Conservation (phyloP, 2,888 invertebrate species). For the Chymomyza caudatula region DNA sequence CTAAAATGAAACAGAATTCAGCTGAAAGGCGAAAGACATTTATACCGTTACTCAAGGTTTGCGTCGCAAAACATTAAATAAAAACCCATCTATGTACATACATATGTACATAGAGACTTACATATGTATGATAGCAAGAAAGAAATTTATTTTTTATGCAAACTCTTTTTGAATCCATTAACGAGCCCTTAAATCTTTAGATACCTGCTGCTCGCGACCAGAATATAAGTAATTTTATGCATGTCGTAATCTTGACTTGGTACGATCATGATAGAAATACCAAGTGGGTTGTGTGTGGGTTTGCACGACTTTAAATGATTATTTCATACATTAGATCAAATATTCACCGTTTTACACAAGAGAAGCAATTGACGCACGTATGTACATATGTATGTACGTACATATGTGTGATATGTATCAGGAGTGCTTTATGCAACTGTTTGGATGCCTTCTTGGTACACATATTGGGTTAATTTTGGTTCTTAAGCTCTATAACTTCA, state of each 20-base stretch:
- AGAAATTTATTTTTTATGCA: constrained; percentile 4
- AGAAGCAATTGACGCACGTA: too few relatives aligned
- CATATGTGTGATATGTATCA: neutral
- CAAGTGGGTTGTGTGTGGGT: neutral
- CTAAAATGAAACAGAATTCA: neutral
- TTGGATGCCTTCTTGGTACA: too few relatives aligned
- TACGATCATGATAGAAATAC: neutral
- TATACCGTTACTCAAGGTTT: neutral
- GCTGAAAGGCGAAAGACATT: neutral
- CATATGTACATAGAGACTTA: constrained; percentile 1
- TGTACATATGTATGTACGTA: neutral
- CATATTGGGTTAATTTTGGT: too few relatives aligned
- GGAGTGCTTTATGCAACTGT: too few relatives aligned
- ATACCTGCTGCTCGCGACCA: neutral
- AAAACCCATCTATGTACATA: neutral
- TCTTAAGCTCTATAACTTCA: too few relatives aligned
- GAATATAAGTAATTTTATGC: neutral
- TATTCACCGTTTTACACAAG: neutral
- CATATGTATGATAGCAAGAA: constrained; percentile 28
- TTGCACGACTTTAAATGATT: neutral
- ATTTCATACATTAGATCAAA: neutral
- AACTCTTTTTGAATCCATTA: neutral
- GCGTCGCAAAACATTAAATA: neutral
- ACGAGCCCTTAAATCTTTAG: neutral
- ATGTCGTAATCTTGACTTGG: neutral